These are phyloP conservation scores for Stratiomys singularior DNA, from an alignment of 2,888 invertebrate genomes.

Conservation along the genomic window DNA sequence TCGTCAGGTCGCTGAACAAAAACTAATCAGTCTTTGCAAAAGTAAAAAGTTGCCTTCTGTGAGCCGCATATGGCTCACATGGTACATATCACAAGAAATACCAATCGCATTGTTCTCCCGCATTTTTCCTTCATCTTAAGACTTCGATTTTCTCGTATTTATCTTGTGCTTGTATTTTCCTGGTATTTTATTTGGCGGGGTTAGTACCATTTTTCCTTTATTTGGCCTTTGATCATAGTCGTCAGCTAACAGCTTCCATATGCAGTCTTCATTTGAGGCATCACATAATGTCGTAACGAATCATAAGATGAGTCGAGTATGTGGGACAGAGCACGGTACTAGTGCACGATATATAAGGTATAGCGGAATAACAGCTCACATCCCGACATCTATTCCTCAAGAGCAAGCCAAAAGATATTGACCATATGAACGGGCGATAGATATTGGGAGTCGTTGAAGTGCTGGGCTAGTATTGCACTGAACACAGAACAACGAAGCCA, in stretches of 20 bases:
- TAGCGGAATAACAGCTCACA: no score
- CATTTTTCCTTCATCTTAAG: constrained; percentile 30
- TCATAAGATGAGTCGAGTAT: constrained; percentile 13
- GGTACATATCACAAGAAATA: constrained; percentile 6
- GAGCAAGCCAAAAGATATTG: not conserved
- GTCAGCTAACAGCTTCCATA: not conserved
- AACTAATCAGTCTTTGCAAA: constrained; percentile 23
- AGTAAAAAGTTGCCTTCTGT: not conserved
- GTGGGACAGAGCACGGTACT: not conserved
- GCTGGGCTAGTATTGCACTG: not conserved
- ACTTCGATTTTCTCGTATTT: constrained; percentile 27
- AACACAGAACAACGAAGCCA: constrained; percentile 21
- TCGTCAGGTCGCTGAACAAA: not conserved
- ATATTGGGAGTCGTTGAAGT: not conserved
- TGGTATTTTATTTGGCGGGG: not conserved
- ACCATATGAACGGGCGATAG: not conserved
- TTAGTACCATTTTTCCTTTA: not conserved
- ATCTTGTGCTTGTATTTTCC: constrained; percentile 11
- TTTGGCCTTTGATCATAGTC: constrained; percentile 21
- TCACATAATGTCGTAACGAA: constrained; percentile 16
- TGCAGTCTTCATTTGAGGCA: constrained; percentile 4
- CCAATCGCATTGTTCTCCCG: not conserved
- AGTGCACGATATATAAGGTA: not conserved
- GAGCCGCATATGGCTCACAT: not conserved
- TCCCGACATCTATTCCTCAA: no score